Percentiles rank a stretch among this genome's conserved stretches.
Conservation (phyloP, 2,888 invertebrate genomes). For the Parnassius glacialis region DNA sequence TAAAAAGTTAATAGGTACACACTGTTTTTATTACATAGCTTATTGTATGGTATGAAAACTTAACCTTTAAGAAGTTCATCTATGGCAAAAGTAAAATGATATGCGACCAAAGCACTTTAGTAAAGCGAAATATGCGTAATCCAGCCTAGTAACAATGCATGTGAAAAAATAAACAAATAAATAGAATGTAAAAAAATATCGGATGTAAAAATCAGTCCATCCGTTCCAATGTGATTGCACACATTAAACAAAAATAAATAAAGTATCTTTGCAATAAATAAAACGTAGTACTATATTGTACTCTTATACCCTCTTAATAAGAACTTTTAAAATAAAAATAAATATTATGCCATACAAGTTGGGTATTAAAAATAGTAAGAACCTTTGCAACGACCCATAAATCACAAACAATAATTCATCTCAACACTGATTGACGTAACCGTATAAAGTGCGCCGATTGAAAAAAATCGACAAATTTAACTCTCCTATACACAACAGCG, state of each 20-base stretch:
- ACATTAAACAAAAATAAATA: conserved; percentile 48
- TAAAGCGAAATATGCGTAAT: conserved; percentile 47
- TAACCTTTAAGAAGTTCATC: conserved; percentile 42
- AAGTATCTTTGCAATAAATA: conserved; percentile 46
- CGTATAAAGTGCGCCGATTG: conserved; percentile 5
- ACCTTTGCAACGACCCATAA: conserved; percentile 40
- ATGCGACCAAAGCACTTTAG: conserved; percentile 50
- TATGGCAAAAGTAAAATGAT: conserved; percentile 60
- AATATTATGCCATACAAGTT: conserved; percentile 44
- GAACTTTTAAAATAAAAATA: conserved; percentile 37
- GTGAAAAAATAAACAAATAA: conserved; percentile 46
- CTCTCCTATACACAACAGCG: conserved; percentile 17
- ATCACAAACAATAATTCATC: conserved; percentile 36
- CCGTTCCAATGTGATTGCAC: conserved; percentile 70
- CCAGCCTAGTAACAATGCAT: conserved; percentile 45
- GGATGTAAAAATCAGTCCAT: conserved; percentile 75
- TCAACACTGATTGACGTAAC: conserved; percentile 28
- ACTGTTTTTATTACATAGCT: conserved; percentile 68
- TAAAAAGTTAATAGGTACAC: conserved; percentile 81
- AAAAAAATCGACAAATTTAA: conserved; percentile 9
- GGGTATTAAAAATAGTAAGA: conserved; percentile 51
- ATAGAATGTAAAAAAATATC: conserved; percentile 38
- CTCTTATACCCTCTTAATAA: conserved; percentile 36
- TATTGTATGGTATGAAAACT: conserved; percentile 54
- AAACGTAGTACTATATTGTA: conserved; percentile 51